Percentiles rank a stretch among this genome's conserved stretches.
Evolutionary conservation across 1,140 invertebrate species (phyloP).

Genomic region (Lordiphosa stackelbergi): DNA sequence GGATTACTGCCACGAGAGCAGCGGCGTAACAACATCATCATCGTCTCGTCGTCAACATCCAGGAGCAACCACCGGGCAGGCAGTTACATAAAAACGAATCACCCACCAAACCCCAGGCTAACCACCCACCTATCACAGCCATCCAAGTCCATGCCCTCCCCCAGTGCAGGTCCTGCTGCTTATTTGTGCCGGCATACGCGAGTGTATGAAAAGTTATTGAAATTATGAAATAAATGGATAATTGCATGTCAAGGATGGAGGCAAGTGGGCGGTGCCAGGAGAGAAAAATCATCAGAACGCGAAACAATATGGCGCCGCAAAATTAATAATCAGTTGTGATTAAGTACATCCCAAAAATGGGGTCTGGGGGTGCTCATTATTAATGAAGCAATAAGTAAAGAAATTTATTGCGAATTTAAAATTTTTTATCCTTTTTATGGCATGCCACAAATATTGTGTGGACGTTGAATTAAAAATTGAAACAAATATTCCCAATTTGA

Average conservation of each 20-base stretch:
- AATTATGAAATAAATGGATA: slow-evolving; percentile 73
- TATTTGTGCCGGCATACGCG: slow-evolving; percentile 20
- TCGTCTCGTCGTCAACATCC: slow-evolving; percentile 55
- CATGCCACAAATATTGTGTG: too few species aligned
- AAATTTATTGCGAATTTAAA: background rate
- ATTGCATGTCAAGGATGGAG: slow-evolving; percentile 35
- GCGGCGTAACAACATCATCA: slow-evolving; percentile 30
- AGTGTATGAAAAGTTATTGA: slow-evolving; percentile 73
- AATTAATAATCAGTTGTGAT: slow-evolving; percentile 50
- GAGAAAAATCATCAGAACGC: slow-evolving; percentile 4
- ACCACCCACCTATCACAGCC: slow-evolving; percentile 52
- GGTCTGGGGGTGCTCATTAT: slow-evolving; percentile 22
- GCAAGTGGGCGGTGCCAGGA: slow-evolving; percentile 37
- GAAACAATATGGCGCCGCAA: slow-evolving; percentile 46
- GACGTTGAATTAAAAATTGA: too few species aligned
- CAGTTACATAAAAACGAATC: slow-evolving; percentile 68
- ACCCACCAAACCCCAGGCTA: slow-evolving; percentile 34
- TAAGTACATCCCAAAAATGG: slow-evolving; percentile 17
- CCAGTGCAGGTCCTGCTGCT: slow-evolving; percentile 2
- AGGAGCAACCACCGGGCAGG: slow-evolving; percentile 53
- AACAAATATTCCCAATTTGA: too few species aligned
- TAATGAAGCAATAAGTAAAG: slow-evolving; percentile 43
- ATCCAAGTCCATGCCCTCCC: slow-evolving; percentile 3
- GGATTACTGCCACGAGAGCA: slow-evolving; percentile 20
- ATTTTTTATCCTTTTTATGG: too few species aligned